Conservation (phyloP, 2,113 vertebrate genomes). For the Pundamilia nyererei region DNA sequence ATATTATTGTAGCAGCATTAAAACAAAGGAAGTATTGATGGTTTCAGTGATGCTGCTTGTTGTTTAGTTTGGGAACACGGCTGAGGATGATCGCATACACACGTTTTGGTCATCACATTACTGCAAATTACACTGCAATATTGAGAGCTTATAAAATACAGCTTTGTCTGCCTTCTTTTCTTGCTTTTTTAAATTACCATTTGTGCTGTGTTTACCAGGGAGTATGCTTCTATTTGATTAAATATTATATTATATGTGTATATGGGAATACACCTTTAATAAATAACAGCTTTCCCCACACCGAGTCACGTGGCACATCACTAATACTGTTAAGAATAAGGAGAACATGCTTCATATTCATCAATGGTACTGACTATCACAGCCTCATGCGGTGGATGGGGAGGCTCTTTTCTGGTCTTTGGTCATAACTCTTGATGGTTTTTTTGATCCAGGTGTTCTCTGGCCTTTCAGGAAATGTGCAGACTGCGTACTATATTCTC, state of each 20-base stretch:
- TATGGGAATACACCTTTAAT: slow-evolving; percentile 30
- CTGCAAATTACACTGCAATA: slow-evolving; percentile 19
- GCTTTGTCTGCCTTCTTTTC: background rate
- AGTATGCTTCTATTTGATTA: background rate
- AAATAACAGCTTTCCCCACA: slow-evolving; percentile 30
- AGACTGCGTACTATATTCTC: background rate
- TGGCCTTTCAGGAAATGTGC: background rate
- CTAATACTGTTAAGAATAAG: slow-evolving; percentile 68
- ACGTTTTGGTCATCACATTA: slow-evolving; percentile 52
- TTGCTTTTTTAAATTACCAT: background rate
- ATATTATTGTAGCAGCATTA: slow-evolving; percentile 74
- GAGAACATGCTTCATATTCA: slow-evolving; percentile 49
- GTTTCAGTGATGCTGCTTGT: slow-evolving; percentile 59
- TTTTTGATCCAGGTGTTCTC: slow-evolving; percentile 12
- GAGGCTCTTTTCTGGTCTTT: slow-evolving; percentile 27
- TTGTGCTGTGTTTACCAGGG: background rate
- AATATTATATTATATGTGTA: background rate
- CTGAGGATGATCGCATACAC: slow-evolving; percentile 30
- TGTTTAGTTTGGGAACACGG: slow-evolving; percentile 41
- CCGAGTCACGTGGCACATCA: slow-evolving; percentile 29
- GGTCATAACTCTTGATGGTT: slow-evolving; percentile 31
- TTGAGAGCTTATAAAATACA: slow-evolving; percentile 28
- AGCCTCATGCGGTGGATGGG: background rate
- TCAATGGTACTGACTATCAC: slow-evolving; percentile 48
- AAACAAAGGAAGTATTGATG: slow-evolving; percentile 43